Conservation (phyloP, 2,888 invertebrate species). For the Nowickia ferox region DNA sequence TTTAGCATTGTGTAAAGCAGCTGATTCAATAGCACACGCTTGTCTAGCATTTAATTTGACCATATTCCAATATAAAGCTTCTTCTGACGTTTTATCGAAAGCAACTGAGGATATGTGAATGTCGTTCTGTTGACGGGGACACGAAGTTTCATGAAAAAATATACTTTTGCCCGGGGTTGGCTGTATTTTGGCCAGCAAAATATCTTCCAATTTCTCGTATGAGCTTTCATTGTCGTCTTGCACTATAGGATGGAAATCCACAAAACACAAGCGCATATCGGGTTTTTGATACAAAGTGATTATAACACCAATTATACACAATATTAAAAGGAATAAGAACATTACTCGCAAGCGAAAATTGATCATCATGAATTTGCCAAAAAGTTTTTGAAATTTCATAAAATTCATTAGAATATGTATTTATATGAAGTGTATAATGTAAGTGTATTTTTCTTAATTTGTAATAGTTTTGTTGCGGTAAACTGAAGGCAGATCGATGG, state of each 20-base stretch:
- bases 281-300: slow-evolving; percentile 71
- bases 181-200: slow-evolving; percentile 75
- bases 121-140: slow-evolving; percentile 70
- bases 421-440: too few relatives aligned
- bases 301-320: slow-evolving; percentile 73
- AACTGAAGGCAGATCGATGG: background rate
- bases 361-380: slow-evolving; percentile 61
- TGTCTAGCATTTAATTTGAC: slow-evolving; percentile 79
- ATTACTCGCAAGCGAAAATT: slow-evolving; percentile 76
- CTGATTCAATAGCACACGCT: slow-evolving; percentile 83
- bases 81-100: slow-evolving; percentile 12
- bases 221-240: slow-evolving; percentile 21
- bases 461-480: background rate
- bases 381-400: slow-evolving; percentile 64
- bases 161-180: slow-evolving; percentile 79
- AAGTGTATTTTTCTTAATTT: background rate
- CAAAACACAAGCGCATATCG: slow-evolving; percentile 77
- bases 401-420: slow-evolving; percentile 51
- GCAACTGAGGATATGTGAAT: background rate
- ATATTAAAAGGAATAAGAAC: slow-evolving; percentile 74
- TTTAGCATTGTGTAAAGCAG: slow-evolving; percentile 81
- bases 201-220: slow-evolving; percentile 76
- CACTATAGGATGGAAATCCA: slow-evolving; percentile 68
- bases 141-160: slow-evolving; percentile 83
- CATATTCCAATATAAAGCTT: slow-evolving; percentile 63